These are phyloP conservation scores for Aradophagus sp. DNA, from an alignment of 1,140 invertebrate species.

Conservation along the genomic window DNA sequence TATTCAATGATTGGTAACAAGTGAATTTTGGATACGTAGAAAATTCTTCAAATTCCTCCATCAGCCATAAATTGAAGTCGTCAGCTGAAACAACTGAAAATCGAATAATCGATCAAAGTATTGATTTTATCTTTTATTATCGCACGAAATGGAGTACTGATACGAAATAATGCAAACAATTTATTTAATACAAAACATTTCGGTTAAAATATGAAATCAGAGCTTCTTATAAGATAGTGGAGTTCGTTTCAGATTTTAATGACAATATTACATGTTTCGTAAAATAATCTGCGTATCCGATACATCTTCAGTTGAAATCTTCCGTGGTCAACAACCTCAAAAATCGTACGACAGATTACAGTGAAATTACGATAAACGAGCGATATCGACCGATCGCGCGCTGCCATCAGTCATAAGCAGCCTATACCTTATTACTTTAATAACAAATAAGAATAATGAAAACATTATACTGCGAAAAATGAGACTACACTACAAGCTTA, in stretches of 20 bases:
- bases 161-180: conserved; percentile 8
- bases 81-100: too few relatives aligned
- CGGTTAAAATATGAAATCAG: conserved; percentile 13
- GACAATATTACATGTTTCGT: conserved; percentile 15
- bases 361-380: conserved; percentile 12
- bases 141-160: conserved; percentile 1
- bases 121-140: conserved; percentile 23
- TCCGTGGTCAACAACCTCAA: conserved; percentile 18
- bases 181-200: conserved; percentile 17
- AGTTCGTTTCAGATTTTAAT: conserved; percentile 4
- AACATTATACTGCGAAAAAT: too few relatives aligned
- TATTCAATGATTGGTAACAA: too few relatives aligned
- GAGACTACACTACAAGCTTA: too few relatives aligned
- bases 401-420: too few relatives aligned
- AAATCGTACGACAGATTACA: conserved; percentile 16
- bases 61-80: too few relatives aligned
- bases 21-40: too few relatives aligned
- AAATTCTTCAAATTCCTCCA: too few relatives aligned
- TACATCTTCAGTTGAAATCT: conserved; percentile 14
- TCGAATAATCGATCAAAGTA: conserved; percentile 10
- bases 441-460: too few relatives aligned
- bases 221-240: conserved; percentile 23
- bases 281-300: conserved; percentile 2
- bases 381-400: too few relatives aligned
- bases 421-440: too few relatives aligned